phyloP scores from a whole-genome alignment of 2,113 vertebrate genomes.

The Aptenodytes patagonicus region DNA sequence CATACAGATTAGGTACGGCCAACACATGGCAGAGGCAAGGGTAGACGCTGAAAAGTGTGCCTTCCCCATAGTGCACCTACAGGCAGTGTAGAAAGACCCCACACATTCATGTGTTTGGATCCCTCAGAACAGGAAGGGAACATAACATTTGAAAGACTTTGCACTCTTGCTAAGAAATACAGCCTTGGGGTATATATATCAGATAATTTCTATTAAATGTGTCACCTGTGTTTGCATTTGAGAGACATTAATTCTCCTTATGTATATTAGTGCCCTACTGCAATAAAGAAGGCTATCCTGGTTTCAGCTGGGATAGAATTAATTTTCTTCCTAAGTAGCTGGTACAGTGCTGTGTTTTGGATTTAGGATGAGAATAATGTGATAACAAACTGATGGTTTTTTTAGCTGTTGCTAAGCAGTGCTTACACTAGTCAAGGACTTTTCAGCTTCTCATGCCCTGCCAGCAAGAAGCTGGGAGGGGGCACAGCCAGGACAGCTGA shows the following conservation, averaged over 20 bases:
- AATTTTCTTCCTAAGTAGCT: no score
- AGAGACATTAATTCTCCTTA: not conserved
- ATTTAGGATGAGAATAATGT: no score
- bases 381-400: no score
- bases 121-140: not conserved
- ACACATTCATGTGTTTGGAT: not conserved
- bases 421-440: no score
- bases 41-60: not conserved
- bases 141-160: not conserved
- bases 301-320: no score
- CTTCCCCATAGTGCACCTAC: not conserved
- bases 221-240: not conserved
- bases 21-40: not conserved
- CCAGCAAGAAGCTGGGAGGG: no score
- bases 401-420: no score
- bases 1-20: no score
- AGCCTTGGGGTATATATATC: not conserved
- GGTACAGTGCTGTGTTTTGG: no score
- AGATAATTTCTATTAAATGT: not conserved
- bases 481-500: no score
- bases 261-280: not conserved
- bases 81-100: not conserved
- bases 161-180: not conserved
- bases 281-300: not conserved
- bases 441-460: no score